These are phyloP conservation scores for Leucoraja erinaceus DNA, from an alignment of 2,113 vertebrate species.

Conservation along the genomic window DNA sequence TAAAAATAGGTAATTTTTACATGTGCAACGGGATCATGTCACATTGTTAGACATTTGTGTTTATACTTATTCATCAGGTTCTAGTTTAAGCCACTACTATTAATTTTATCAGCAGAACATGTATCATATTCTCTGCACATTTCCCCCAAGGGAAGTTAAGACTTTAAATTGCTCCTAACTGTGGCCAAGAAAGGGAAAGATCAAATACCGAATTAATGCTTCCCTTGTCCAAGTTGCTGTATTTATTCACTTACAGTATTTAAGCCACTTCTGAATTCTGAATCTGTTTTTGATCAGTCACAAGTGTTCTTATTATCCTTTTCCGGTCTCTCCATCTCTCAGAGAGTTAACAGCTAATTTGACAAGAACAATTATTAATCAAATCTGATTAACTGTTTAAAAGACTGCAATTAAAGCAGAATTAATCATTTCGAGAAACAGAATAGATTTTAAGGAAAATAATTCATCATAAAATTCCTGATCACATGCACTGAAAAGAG, in stretches of 20 bases:
- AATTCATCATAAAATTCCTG: slow-evolving; percentile 23
- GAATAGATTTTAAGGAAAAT: slow-evolving; percentile 11
- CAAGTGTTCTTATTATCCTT: background rate
- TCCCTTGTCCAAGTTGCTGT: slow-evolving; percentile 48
- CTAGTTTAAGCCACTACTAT: slow-evolving; percentile 56
- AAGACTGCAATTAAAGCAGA: background rate
- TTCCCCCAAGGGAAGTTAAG: slow-evolving; percentile 60
- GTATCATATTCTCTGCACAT: slow-evolving; percentile 62
- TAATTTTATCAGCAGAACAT: slow-evolving; percentile 71
- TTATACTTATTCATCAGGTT: slow-evolving; percentile 58
- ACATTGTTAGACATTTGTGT: slow-evolving; percentile 62
- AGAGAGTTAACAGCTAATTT: slow-evolving; percentile 8
- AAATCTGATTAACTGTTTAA: slow-evolving; percentile 1
- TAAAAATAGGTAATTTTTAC: slow-evolving; percentile 44
- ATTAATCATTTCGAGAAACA: background rate
- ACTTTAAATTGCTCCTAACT: slow-evolving; percentile 61
- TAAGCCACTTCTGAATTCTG: slow-evolving; percentile 44
- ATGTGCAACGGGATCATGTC: slow-evolving; percentile 60
- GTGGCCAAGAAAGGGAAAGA: slow-evolving; percentile 58
- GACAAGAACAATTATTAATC: background rate
- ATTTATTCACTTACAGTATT: slow-evolving; percentile 60
- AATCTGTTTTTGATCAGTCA: background rate
- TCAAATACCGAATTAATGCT: slow-evolving; percentile 59
- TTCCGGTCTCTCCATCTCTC: background rate
- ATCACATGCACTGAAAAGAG: background rate